Conservation (phyloP, 2,113 vertebrate species). For the Stigmatopora argus region DNA sequence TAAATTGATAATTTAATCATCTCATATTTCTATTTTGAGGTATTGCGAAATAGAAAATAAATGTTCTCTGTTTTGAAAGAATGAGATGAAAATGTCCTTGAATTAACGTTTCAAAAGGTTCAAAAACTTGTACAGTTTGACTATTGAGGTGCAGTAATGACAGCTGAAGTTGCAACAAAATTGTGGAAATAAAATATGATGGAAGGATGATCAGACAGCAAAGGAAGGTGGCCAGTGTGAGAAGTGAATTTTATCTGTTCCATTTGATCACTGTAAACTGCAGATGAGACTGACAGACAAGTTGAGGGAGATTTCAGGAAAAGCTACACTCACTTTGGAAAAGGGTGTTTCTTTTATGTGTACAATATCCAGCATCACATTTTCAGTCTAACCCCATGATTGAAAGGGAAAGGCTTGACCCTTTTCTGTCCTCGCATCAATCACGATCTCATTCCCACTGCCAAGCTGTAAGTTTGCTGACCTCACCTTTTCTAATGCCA, state of each 20-base stretch:
- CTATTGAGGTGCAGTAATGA: neutral
- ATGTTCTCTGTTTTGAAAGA: neutral
- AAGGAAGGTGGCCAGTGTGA: neutral
- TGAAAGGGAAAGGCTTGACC: slow-evolving; percentile 6
- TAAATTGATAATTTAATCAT: neutral
- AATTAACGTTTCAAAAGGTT: neutral
- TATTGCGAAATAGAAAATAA: neutral
- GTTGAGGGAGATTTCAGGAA: neutral
- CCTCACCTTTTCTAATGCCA: slow-evolving; percentile 2
- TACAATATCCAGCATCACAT: slow-evolving; percentile 1
- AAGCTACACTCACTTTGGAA: neutral
- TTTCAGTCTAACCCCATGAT: slow-evolving; percentile 8
- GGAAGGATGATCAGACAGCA: neutral
- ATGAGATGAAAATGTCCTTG: neutral
- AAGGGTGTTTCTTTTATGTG: neutral
- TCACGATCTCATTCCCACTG: slow-evolving; percentile 7
- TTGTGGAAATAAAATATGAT: neutral
- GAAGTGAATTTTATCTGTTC: neutral
- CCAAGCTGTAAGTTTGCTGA: slow-evolving; percentile 5
- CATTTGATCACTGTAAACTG: neutral
- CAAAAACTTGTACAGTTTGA: neutral
- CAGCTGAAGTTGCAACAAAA: neutral
- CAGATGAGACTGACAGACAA: neutral
- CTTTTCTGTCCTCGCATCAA: slow-evolving; percentile 3
- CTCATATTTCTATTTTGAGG: neutral